Conservation (phyloP, 2,888 invertebrate species). For the Amblyteles armatorius region DNA sequence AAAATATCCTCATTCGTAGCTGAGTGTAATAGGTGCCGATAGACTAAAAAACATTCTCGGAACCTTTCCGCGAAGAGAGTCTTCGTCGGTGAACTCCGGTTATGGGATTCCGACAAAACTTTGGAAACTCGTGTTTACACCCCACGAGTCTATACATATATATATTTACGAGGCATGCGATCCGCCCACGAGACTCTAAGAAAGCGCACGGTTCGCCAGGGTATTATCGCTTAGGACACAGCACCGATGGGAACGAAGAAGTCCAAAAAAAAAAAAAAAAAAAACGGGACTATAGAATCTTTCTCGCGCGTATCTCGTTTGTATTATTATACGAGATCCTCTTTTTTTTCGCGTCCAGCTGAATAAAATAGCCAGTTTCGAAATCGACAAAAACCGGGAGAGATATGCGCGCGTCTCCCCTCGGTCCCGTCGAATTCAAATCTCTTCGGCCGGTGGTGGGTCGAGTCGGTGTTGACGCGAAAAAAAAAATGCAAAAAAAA, state of each 20-base stretch:
- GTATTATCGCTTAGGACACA: slow-evolving; percentile 28
- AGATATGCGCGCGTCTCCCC: slow-evolving; percentile 3
- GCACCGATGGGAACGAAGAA: slow-evolving; percentile 3
- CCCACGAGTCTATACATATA: slow-evolving; percentile 78
- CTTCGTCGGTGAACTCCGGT: slow-evolving; percentile 12
- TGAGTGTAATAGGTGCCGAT: slow-evolving; percentile 1
- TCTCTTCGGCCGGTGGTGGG: slow-evolving; percentile 37
- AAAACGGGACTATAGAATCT: slow-evolving; percentile 17
- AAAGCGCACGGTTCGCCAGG: slow-evolving; percentile 30
- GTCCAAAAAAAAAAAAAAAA: neutral
- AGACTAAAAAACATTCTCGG: neutral
- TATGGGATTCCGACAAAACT: slow-evolving; percentile 73
- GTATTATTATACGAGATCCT: slow-evolving; percentile 48
- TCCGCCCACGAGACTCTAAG: slow-evolving; percentile 77
- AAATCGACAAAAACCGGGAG: slow-evolving; percentile 27
- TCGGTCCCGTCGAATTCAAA: slow-evolving; percentile 53
- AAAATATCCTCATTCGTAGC: neutral
- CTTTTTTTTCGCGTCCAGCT: slow-evolving; percentile 46
- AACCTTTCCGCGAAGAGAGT: slow-evolving; percentile 30
- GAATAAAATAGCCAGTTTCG: slow-evolving; percentile 51
- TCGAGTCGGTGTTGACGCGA: slow-evolving; percentile 59
- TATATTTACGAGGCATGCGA: slow-evolving; percentile 78
- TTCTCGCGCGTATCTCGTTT: slow-evolving; percentile 52
- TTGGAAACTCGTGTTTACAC: slow-evolving; percentile 80
- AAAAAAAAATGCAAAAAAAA: slow-evolving; percentile 54